These are phyloP conservation scores for Podargus strigoides DNA, from an alignment of 2,797 vertebrate genomes.

Conservation along the genomic window DNA sequence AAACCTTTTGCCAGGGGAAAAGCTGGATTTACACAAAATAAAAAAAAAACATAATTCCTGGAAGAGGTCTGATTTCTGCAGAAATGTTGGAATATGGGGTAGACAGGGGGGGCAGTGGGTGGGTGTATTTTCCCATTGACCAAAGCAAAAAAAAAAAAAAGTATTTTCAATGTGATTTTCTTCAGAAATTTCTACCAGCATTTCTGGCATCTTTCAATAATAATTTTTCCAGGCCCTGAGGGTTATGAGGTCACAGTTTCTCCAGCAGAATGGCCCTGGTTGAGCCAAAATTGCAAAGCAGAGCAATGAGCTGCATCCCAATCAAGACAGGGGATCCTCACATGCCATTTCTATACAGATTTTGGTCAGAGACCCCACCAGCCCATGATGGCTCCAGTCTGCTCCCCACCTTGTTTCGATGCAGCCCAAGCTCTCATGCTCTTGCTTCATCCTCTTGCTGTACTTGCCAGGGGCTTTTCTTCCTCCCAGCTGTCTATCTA, in stretches of 20 bases:
- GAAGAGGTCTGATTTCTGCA: conserved; percentile 2
- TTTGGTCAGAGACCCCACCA: neutral
- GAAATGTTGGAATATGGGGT: neutral
- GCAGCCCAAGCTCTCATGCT: neutral
- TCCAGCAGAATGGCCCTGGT: neutral
- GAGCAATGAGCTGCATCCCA: neutral
- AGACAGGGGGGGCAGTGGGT: no score
- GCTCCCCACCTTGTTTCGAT: neutral
- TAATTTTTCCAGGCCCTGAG: rapidly evolving
- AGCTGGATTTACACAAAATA: neutral
- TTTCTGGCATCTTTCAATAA: neutral
- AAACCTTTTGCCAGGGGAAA: neutral
- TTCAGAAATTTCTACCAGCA: neutral
- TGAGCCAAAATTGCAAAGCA: neutral
- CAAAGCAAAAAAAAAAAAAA: neutral
- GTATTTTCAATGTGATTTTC: neutral
- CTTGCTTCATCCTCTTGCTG: neutral
- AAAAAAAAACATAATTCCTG: neutral
- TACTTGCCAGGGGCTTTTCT: neutral
- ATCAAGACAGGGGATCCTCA: neutral
- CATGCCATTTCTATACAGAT: rapidly evolving
- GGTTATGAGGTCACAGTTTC: neutral
- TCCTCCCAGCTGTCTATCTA: neutral
- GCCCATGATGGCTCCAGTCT: no score
- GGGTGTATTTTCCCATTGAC: neutral